Percentiles rank a stretch among this genome's conserved stretches.
Evolutionary conservation across 2,888 invertebrate genomes (phyloP).

Genomic region (Myathropa florea): DNA sequence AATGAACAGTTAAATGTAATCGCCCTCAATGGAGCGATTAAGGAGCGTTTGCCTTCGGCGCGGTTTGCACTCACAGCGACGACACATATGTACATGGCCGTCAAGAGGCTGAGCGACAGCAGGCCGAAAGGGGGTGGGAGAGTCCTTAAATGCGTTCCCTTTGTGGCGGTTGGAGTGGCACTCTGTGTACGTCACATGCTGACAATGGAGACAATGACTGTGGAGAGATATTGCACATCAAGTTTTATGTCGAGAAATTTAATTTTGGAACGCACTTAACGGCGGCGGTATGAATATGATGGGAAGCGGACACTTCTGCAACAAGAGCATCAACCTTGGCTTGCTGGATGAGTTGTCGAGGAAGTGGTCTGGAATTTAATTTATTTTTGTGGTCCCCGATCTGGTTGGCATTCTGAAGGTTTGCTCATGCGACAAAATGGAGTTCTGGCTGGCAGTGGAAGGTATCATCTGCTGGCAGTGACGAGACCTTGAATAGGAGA

Average conservation of each 20-base stretch:
- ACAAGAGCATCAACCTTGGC: background rate
- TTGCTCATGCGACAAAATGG: background rate
- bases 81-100: background rate
- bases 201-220: constrained; percentile 38
- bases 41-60: constrained; percentile 46
- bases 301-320: background rate
- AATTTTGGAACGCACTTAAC: constrained; percentile 62
- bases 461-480: too few species aligned
- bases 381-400: background rate
- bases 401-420: background rate
- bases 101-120: constrained; percentile 6
- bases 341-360: background rate
- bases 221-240: constrained; percentile 49
- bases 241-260: constrained; percentile 60
- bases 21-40: constrained; percentile 70
- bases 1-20: constrained; percentile 71
- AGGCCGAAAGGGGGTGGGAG: background rate
- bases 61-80: constrained; percentile 6
- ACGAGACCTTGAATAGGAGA: too few species aligned
- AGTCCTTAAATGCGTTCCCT: background rate
- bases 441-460: too few species aligned
- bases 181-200: constrained; percentile 33
- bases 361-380: background rate
- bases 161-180: constrained; percentile 9
- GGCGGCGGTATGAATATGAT: constrained; percentile 19